A percentile compares a stretch with the other conserved stretches of the same genome.
Conservation (phyloP, 2,888 invertebrate genomes). For the Acanthosepion esculentum region DNA sequence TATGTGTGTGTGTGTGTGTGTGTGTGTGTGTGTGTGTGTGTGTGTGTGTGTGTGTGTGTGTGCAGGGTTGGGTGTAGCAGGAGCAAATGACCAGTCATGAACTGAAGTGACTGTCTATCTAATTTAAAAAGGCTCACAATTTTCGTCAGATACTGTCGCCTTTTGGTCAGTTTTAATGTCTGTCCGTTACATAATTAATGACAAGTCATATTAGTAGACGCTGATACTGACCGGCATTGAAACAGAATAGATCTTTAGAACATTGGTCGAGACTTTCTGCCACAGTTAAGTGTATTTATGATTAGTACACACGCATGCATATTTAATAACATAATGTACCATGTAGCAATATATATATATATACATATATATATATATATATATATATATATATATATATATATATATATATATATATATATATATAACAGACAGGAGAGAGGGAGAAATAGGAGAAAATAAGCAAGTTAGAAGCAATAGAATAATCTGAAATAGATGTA, state of each 20-base stretch:
- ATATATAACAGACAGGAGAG: no score
- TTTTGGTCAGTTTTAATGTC: neutral
- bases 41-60: neutral
- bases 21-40: no score
- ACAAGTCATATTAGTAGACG: neutral
- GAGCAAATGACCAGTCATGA: neutral
- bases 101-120: neutral
- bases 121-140: neutral
- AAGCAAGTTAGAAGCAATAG: neutral
- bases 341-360: no score
- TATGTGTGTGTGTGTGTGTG: no score
- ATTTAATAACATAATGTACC: no score
- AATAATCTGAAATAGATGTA: neutral
- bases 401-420: no score
- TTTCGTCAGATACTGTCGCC: neutral
- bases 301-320: no score
- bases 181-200: neutral
- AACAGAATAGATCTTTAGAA: neutral
- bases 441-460: no score
- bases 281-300: no score
- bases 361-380: no score
- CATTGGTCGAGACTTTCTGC: no score
- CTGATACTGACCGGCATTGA: neutral
- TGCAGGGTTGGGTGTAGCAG: neutral
- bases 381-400: no score